Evolutionary conservation across 2,797 vertebrate species (phyloP).

Genomic region (Falco berigora): DNA sequence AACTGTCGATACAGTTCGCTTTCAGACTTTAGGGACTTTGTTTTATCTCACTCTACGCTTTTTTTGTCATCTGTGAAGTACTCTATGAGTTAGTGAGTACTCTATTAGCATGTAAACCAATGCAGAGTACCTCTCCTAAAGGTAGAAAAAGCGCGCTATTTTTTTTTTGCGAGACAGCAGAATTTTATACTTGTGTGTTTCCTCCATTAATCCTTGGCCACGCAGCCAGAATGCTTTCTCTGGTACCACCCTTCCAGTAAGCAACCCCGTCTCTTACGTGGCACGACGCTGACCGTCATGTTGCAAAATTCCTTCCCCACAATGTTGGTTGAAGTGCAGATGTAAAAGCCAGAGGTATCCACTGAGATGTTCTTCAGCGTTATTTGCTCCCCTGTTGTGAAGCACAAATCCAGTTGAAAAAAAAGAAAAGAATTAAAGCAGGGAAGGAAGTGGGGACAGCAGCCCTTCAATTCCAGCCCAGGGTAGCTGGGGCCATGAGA

Average conservation of each 20-base stretch:
- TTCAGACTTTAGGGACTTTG: neutral
- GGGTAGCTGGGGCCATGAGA: neutral
- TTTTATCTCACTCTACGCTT: neutral
- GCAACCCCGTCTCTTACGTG: slow-evolving; percentile 66
- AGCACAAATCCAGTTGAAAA: neutral
- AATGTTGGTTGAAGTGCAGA: slow-evolving; percentile 80
- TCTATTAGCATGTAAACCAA: neutral
- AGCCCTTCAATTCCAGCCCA: neutral
- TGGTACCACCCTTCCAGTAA: neutral
- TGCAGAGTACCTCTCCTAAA: neutral
- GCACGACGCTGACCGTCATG: slow-evolving; percentile 78
- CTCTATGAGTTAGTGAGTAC: neutral
- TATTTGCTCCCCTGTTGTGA: slow-evolving; percentile 70
- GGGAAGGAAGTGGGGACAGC: neutral
- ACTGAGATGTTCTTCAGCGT: slow-evolving; percentile 82
- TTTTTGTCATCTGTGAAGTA: neutral
- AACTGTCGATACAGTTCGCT: neutral
- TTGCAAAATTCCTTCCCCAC: slow-evolving; percentile 77
- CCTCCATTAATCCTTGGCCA: neutral
- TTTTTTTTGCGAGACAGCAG: neutral
- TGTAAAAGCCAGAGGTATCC: slow-evolving; percentile 82
- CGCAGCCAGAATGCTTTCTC: neutral
- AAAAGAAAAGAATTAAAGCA: neutral
- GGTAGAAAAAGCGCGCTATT: neutral
- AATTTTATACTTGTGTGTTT: neutral